Base-by-base conservation (phyloP, 2,888 invertebrate genomes). In the Pherbina coryleti region DNA sequence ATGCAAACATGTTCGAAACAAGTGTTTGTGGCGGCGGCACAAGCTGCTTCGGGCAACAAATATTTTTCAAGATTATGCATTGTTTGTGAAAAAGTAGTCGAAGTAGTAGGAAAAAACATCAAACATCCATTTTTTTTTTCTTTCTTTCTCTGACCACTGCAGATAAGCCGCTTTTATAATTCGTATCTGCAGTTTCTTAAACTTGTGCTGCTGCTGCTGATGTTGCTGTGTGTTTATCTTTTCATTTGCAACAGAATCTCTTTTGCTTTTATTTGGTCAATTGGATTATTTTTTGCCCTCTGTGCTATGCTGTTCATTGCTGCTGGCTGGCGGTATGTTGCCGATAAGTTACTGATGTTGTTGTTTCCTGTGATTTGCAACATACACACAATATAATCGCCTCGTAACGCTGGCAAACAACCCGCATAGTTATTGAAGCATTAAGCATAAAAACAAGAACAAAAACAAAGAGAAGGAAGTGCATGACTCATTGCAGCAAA, bases 301-400 rank as follows among this genome's bases (percentile, higher is more conserved):
- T 22, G 51, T n/a, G 22, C 22, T 34, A 25, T 22, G 49, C 49
- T 17, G 69, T 49, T 51, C 17, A 51, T 49, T 49, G 69, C 51
- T 67, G 69, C 49, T 69, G 34, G 28, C 22, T 60, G 5, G 19
- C 69, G 1, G 22, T 22, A 44, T 60, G 72, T 72, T 72, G 72
- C 72, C 62, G 62, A 60, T 73, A 22, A 55, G 72, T 37, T 53
- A 28, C 51, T 69, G 72, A 2, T 31, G 60, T 11, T 72, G 14
- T 22, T 31, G 72, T 34, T 72, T 73, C 73, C 60, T 72, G 57
- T 37, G 57, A 37, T 34, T 51, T 72, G 34, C 55, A 71, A 34
- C 71, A 51, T 51, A 17, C 25, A 4, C 28, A 5, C 11, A 37
- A n/a, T 5, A 31, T 9, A 60, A 60, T 60, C 57, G n/a, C 11